Evolutionary conservation across 2,888 invertebrate species (phyloP).

Genomic region (Epistrophella euchroma): DNA sequence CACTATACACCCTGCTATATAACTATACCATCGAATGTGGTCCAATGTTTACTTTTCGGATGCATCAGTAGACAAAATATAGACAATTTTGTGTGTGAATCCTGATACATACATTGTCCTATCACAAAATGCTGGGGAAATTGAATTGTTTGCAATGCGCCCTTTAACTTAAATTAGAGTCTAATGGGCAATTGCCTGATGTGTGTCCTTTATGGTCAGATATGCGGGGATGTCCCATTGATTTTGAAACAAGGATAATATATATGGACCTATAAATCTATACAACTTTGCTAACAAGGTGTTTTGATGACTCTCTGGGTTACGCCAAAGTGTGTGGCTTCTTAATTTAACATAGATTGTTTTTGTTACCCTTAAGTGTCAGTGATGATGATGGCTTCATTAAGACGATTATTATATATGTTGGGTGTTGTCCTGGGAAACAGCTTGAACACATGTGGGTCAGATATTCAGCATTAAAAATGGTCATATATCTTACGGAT

Average conservation of each 20-base stretch:
- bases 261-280: constrained; percentile 33
- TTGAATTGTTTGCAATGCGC: constrained; percentile 70
- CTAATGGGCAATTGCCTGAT: constrained; percentile 76
- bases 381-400: constrained; percentile 72
- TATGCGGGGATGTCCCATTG: constrained; percentile 67
- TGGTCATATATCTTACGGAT: constrained; percentile 70
- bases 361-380: constrained; percentile 56
- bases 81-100: constrained; percentile 56
- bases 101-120: constrained; percentile 39
- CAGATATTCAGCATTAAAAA: constrained; percentile 63
- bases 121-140: constrained; percentile 45
- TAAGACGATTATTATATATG: constrained; percentile 71
- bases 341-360: constrained; percentile 70
- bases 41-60: constrained; percentile 57
- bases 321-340: constrained; percentile 62
- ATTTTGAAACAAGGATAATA: constrained; percentile 29
- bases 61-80: constrained; percentile 55
- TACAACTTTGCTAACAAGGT: constrained; percentile 57
- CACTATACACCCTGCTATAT: background rate
- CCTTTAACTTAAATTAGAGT: constrained; percentile 64
- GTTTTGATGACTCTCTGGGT: constrained; percentile 60
- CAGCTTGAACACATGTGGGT: constrained; percentile 52
- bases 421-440: constrained; percentile 45
- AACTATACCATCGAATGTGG: constrained; percentile 43
- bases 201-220: constrained; percentile 76